phyloP scores from a whole-genome alignment of 1,140 invertebrate species.

The Nasonia vitripennis region DNA sequence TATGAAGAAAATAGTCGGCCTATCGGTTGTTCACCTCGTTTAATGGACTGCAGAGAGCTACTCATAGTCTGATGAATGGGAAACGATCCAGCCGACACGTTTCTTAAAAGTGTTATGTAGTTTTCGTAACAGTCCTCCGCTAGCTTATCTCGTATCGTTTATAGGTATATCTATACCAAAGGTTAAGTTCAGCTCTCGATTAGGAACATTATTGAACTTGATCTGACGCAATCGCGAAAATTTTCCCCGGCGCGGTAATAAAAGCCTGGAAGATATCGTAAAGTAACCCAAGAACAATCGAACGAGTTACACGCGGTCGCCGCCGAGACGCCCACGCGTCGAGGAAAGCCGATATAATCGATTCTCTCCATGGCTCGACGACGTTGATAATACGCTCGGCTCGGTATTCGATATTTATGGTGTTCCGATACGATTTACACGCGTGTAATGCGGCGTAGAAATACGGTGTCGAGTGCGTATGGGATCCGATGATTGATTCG shows the following conservation, averaged over 20 bases:
- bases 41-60: not conserved
- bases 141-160: no score
- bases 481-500: not conserved
- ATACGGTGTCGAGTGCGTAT: not conserved
- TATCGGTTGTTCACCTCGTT: constrained; percentile 12
- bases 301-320: no score
- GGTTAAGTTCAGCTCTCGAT: not conserved
- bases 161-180: not conserved
- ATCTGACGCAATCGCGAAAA: not conserved
- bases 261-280: not conserved
- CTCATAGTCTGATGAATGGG: not conserved
- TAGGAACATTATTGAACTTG: not conserved
- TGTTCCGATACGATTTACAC: not conserved
- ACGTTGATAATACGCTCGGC: not conserved
- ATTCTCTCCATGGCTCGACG: not conserved
- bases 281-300: not conserved
- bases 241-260: not conserved
- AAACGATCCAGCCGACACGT: not conserved
- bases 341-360: constrained; percentile 19
- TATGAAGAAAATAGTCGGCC: not conserved
- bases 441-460: not conserved
- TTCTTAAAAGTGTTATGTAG: constrained; percentile 9
- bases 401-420: constrained; percentile 23
- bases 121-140: not conserved
- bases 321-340: no score